phyloP scores from a whole-genome alignment of 2,888 invertebrate genomes.

The Bembecia ichneumoniformis region DNA sequence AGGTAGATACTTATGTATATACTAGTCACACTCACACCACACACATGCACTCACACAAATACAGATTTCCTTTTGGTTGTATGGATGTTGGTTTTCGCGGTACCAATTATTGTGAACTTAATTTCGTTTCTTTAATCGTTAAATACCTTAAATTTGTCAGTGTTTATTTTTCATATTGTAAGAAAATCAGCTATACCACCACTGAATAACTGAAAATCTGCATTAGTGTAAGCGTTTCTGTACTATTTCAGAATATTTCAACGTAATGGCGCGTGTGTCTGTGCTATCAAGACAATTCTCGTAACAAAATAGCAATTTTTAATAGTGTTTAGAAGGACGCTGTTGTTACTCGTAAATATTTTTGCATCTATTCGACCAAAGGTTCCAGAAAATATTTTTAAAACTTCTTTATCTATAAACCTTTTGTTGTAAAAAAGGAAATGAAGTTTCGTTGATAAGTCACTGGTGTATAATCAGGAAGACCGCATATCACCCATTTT shows the following conservation, averaged over 20 bases:
- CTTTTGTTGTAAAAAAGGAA: constrained; percentile 44
- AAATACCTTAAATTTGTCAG: constrained; percentile 17
- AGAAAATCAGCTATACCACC: constrained; percentile 19
- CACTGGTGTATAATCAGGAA: constrained; percentile 5
- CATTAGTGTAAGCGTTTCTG: not conserved
- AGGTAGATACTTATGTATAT: too few species aligned
- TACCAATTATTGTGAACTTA: constrained; percentile 45
- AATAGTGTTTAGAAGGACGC: constrained; percentile 38
- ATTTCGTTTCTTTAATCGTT: constrained; percentile 31
- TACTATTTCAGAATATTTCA: not conserved
- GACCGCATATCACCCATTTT: constrained; percentile 15
- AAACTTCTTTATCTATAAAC: constrained; percentile 15
- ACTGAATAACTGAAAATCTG: constrained; percentile 6
- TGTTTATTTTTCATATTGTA: constrained; percentile 20
- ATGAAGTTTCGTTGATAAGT: constrained; percentile 48
- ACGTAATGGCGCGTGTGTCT: constrained; percentile 60
- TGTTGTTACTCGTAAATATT: constrained; percentile 34
- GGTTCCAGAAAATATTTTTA: constrained; percentile 21
- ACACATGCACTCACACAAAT: constrained; percentile 17
- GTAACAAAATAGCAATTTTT: constrained; percentile 55
- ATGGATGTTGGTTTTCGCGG: constrained; percentile 48
- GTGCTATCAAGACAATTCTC: constrained; percentile 40
- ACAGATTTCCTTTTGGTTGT: constrained; percentile 20
- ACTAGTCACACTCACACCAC: not conserved
- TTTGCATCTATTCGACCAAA: constrained; percentile 26